A percentile compares a stretch with the other conserved stretches of the same genome.
Evolutionary conservation across 30 jellyfish, hydroid and myxozoan genomes (phyloP).

Genomic region (Pseudorhiza aurosa): DNA sequence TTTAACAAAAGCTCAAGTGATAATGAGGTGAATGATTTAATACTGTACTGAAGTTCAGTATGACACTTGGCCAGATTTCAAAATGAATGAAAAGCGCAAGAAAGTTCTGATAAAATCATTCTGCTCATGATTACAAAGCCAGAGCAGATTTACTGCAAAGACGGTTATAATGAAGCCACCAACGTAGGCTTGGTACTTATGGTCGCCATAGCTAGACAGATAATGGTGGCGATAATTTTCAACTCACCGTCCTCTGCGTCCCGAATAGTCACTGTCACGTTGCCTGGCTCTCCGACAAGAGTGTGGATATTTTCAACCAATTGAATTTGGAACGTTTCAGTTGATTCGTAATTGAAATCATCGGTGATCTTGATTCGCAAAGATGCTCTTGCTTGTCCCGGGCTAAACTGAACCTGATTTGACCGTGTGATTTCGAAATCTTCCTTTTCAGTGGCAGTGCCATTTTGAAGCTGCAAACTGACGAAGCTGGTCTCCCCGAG

Average conservation of each 20-base stretch:
- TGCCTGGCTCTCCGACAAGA: conserved; percentile 63
- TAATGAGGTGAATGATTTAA: too few relatives aligned
- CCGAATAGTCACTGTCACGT: conserved; percentile 72
- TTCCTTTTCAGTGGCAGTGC: conserved; percentile 62
- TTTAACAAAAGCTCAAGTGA: too few relatives aligned
- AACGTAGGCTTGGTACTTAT: too few relatives aligned
- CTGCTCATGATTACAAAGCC: too few relatives aligned
- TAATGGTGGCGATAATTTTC: too few relatives aligned
- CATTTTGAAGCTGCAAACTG: conserved; percentile 60
- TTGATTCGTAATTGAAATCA: conserved; percentile 71
- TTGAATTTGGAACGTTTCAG: conserved; percentile 52
- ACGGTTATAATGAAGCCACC: too few relatives aligned
- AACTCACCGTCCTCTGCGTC: conserved; percentile 94
- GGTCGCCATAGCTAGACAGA: too few relatives aligned
- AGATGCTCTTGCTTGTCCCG: conserved; percentile 78
- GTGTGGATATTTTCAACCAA: conserved; percentile 60
- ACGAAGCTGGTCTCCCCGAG: conserved; percentile 85
- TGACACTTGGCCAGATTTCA: too few relatives aligned
- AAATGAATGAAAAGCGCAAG: too few relatives aligned
- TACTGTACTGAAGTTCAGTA: too few relatives aligned
- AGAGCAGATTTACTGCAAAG: too few relatives aligned
- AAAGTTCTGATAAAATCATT: too few relatives aligned
- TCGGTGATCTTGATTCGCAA: conserved; percentile 66
- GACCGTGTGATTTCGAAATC: conserved; percentile 62
- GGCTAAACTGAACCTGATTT: conserved; percentile 81